A percentile compares a stretch with the other conserved stretches of the same genome.
These are phyloP conservation scores for Idaea straminata DNA, from an alignment of 2,888 invertebrate genomes.

Conservation along the genomic window DNA sequence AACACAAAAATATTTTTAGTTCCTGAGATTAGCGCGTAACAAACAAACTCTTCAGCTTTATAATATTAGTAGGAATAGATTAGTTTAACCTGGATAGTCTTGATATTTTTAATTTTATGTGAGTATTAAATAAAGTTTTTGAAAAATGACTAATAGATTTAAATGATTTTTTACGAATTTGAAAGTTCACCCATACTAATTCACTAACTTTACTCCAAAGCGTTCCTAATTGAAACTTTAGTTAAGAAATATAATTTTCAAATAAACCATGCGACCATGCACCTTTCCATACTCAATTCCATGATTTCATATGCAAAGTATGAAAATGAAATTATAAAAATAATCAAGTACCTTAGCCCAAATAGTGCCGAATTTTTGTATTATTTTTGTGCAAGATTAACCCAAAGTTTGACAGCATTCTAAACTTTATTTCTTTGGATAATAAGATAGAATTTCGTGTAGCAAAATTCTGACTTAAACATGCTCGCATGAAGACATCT, in stretches of 20 bases:
- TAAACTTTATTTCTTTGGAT: not conserved
- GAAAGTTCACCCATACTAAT: too few species aligned
- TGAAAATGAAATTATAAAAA: not conserved
- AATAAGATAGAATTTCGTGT: constrained; percentile 15
- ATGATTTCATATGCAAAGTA: constrained; percentile 11
- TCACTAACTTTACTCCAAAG: too few species aligned
- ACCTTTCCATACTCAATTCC: constrained; percentile 12
- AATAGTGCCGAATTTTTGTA: constrained; percentile 40
- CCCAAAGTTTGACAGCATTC: constrained; percentile 2
- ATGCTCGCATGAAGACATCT: constrained; percentile 6
- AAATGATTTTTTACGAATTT: too few species aligned
- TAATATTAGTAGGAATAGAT: too few species aligned
- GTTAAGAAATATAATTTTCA: constrained; percentile 3
- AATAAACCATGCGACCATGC: constrained; percentile 27
- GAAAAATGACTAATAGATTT: too few species aligned
- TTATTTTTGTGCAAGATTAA: constrained; percentile 8
- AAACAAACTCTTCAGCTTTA: too few species aligned
- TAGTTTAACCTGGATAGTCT: too few species aligned
- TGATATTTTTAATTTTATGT: too few species aligned
- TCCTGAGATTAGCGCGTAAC: too few species aligned
- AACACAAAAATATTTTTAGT: too few species aligned
- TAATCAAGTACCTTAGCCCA: constrained; percentile 57
- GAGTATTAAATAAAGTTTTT: too few species aligned
- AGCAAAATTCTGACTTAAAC: constrained; percentile 3
- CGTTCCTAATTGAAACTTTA: too few species aligned